Evolutionary conservation across 2,888 invertebrate species (phyloP).

Genomic region (Eledona agricola): DNA sequence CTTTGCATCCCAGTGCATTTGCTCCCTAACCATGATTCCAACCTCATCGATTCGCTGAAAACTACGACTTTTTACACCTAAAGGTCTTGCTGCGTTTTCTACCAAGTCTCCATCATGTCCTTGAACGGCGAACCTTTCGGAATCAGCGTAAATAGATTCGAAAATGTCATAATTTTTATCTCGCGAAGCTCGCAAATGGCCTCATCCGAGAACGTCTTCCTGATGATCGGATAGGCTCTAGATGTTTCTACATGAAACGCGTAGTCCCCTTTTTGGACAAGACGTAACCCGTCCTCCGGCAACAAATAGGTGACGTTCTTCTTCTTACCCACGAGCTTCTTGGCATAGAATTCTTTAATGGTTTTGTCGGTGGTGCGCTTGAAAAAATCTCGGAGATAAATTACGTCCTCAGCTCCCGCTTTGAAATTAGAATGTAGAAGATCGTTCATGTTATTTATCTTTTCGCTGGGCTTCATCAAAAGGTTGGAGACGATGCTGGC

Average conservation of each 20-base stretch:
- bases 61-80: constrained; percentile 41
- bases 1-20: constrained; percentile 51
- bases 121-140: constrained; percentile 56
- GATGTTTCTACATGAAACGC: constrained; percentile 58
- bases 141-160: constrained; percentile 48
- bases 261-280: constrained; percentile 52
- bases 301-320: constrained; percentile 41
- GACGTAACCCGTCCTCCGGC: constrained; percentile 47
- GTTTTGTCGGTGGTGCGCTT: constrained; percentile 64
- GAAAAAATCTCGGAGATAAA: constrained; percentile 70
- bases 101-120: constrained; percentile 57
- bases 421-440: constrained; percentile 67
- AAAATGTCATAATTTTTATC: constrained; percentile 50
- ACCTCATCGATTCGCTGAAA: constrained; percentile 52
- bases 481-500: constrained; percentile 73
- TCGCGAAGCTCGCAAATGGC: constrained; percentile 57
- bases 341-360: constrained; percentile 67
- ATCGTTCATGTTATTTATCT: constrained; percentile 67
- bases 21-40: constrained; percentile 56
- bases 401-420: constrained; percentile 69
- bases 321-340: constrained; percentile 65
- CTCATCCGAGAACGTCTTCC: constrained; percentile 50
- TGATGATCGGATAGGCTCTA: constrained; percentile 55
- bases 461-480: constrained; percentile 68
- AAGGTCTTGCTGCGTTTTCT: constrained; percentile 14